Evolutionary conservation across 2,888 invertebrate species (phyloP), one percentile per base, ranked within the genome.

Genomic region (Criorhina ranunculi): DNA sequence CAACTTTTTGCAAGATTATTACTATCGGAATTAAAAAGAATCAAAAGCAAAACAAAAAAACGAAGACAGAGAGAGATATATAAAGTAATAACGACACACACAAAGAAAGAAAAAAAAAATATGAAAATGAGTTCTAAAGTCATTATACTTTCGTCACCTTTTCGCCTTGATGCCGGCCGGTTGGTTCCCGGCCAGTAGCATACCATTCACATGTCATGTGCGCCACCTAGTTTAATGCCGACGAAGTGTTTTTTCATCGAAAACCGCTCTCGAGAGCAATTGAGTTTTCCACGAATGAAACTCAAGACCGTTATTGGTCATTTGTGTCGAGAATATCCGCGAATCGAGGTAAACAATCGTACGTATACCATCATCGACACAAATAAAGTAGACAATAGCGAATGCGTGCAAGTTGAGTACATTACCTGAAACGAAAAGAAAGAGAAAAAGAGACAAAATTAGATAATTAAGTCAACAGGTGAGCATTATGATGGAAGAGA

Each of bases 71-170:
- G 40, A 15, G 15, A 19, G 19, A 44, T 57, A 46, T 11, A 53
- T 12, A n/a, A 37, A 55, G 7, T 12, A 17, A 35, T 9, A 59
- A 59, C 12, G 44, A n/a, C 24, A 9, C 15, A 44, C 33, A 59
- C 17, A 77, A 8, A 40, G 44, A 12, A 62, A 70, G 12, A 49
- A 17, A 24, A 35, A 31, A 51, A 42, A 37, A 53, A 70, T 37
- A 1, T n/a, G 5, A 19, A 67, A 80, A 75, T 55, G 31, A 69
- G 66, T 60, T 60, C 53, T 67, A 15, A 75, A 80, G 80, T 80
- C 80, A 75, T 69, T 80, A 80, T 60, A 80, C 80, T 51, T 75
- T 80, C 53, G 75, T 80, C 75, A 80, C 80, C 80, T 80, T 57
- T 75, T 80, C 46, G 67, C 80, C 57, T 75, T 80, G 73, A 80